phyloP scores from a whole-genome alignment of 2,888 invertebrate genomes.

The Phaonia tiefii region DNA sequence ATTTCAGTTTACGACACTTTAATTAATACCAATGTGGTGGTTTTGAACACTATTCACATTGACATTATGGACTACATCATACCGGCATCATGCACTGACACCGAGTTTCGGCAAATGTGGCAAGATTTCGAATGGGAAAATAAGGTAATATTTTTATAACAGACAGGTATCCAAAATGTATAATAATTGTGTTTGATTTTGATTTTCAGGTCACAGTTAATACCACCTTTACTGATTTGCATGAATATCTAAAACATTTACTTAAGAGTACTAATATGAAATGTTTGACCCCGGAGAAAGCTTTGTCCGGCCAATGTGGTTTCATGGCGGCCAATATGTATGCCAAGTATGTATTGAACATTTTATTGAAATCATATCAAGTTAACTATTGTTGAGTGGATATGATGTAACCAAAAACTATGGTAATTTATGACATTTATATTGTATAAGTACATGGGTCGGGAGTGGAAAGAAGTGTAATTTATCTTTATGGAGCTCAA shows the following conservation, averaged over 20 bases:
- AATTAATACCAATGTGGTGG: conserved; percentile 90
- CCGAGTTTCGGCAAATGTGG: conserved; percentile 99
- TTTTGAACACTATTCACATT: conserved; percentile 99
- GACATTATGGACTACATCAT: conserved; percentile 99
- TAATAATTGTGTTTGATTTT: background rate
- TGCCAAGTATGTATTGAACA: conserved; percentile 86
- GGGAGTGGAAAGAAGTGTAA: no score
- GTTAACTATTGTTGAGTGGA: no score
- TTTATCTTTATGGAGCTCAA: no score
- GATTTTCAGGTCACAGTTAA: conserved; percentile 86
- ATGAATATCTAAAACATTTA: conserved; percentile 95
- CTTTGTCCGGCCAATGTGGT: conserved; percentile 97
- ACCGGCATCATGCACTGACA: conserved; percentile 95
- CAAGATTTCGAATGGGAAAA: conserved; percentile 99
- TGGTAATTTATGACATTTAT: no score
- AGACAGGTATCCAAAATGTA: background rate
- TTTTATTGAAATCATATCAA: conserved; percentile 4
- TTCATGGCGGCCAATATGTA: conserved; percentile 99
- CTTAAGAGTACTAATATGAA: conserved; percentile 99
- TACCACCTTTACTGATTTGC: conserved; percentile 94
- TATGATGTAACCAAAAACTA: no score
- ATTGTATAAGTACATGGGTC: no score
- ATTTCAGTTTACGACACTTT: conserved; percentile 95
- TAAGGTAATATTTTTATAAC: conserved; percentile 86
- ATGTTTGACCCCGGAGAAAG: conserved; percentile 98